A percentile compares a stretch with the other conserved stretches of the same genome.
Conservation (phyloP, 2,888 invertebrate species). For the Ochropacha duplaris region DNA sequence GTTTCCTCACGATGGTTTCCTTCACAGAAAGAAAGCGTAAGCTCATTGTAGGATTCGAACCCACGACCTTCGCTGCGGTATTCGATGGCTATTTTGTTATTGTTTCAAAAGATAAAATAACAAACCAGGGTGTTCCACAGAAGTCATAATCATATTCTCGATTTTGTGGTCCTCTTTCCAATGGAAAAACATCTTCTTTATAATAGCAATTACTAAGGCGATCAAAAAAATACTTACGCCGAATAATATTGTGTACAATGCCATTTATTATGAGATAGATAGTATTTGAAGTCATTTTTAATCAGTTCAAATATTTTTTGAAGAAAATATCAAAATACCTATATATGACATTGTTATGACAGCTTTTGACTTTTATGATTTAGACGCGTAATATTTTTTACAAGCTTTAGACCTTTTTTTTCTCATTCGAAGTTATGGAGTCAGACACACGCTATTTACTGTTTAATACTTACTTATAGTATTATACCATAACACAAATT, state of each 20-base stretch:
- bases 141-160: conserved; percentile 45
- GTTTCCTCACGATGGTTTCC: too few species aligned
- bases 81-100: too few species aligned
- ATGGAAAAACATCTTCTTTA: conserved; percentile 73
- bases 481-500: too few species aligned
- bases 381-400: too few species aligned
- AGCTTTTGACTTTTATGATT: neutral
- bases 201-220: conserved; percentile 68
- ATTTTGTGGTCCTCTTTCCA: conserved; percentile 73
- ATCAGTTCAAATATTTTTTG: conserved; percentile 22
- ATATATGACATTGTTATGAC: conserved; percentile 6
- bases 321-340: conserved; percentile 1
- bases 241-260: conserved; percentile 72
- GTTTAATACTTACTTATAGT: too few species aligned
- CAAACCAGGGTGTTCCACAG: conserved; percentile 62
- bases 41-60: too few species aligned
- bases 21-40: too few species aligned
- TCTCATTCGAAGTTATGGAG: too few species aligned
- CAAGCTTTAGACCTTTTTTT: too few species aligned
- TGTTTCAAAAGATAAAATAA: conserved; percentile 6
- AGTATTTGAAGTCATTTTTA: conserved; percentile 13
- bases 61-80: too few species aligned
- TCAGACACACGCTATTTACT: too few species aligned
- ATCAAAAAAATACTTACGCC: conserved; percentile 75
- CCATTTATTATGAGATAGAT: conserved; percentile 47